Conservation (phyloP, 2,888 invertebrate species). For the Thymelicus sylvestris region DNA sequence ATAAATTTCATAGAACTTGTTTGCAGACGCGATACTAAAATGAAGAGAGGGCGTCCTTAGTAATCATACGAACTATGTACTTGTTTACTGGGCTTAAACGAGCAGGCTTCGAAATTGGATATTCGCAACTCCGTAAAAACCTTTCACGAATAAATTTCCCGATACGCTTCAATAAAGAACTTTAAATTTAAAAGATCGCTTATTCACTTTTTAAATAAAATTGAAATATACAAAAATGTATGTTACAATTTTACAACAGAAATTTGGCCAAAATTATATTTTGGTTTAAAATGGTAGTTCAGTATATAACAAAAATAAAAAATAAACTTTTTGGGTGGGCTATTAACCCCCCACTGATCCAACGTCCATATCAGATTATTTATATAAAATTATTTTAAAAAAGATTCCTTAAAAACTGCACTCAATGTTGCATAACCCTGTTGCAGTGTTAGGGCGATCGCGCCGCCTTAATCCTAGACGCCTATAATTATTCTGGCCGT, state of each 20-base stretch:
- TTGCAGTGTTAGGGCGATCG: conserved; percentile 9
- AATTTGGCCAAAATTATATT: too few relatives aligned
- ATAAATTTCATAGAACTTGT: too few relatives aligned
- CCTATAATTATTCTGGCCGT: conserved; percentile 35
- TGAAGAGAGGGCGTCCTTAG: too few relatives aligned
- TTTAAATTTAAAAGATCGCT: not conserved
- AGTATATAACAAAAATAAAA: too few relatives aligned
- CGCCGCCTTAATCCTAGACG: conserved; percentile 34
- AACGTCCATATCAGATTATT: too few relatives aligned
- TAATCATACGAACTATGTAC: not conserved
- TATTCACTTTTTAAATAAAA: not conserved
- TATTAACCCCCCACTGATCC: too few relatives aligned
- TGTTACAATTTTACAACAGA: too few relatives aligned
- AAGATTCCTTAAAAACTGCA: not conserved
- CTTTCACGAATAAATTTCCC: conserved; percentile 1
- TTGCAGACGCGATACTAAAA: too few relatives aligned
- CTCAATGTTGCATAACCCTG: conserved; percentile 21
- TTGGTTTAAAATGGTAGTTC: too few relatives aligned
- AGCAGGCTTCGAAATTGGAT: not conserved
- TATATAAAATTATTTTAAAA: too few relatives aligned
- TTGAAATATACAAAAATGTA: too few relatives aligned
- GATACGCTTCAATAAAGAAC: not conserved
- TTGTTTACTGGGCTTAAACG: not conserved
- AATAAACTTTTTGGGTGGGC: too few relatives aligned
- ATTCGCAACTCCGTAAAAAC: not conserved